These are phyloP conservation scores for Clivina fossor DNA, from an alignment of 2,888 invertebrate genomes.

Conservation along the genomic window DNA sequence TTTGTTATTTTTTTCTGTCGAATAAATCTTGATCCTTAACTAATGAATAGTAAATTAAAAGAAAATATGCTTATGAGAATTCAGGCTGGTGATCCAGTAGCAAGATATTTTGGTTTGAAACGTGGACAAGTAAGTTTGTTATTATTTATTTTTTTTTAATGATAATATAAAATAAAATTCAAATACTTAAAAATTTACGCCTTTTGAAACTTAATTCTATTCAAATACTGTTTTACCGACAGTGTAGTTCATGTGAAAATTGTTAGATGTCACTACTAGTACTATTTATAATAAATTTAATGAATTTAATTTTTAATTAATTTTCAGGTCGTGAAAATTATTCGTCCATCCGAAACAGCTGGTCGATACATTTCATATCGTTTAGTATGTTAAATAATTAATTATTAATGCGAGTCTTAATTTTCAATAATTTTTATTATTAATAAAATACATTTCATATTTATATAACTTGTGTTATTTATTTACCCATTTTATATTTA, in stretches of 20 bases:
- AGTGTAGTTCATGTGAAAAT: not conserved
- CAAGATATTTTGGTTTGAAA: constrained; percentile 97
- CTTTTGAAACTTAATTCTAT: too few relatives aligned
- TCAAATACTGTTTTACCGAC: constrained; percentile 14
- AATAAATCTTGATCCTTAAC: not conserved
- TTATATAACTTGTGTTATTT: too few relatives aligned
- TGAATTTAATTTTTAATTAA: constrained; percentile 16
- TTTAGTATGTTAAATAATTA: constrained; percentile 71
- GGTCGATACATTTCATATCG: constrained; percentile 98
- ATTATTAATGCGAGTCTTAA: not conserved
- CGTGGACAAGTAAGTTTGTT: constrained; percentile 79
- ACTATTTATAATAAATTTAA: constrained; percentile 23
- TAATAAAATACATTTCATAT: too few relatives aligned
- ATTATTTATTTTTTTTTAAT: constrained; percentile 30
- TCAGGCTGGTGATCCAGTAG: constrained; percentile 97
- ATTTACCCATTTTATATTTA: too few relatives aligned
- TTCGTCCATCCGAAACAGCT: constrained; percentile 96
- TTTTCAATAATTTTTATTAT: not conserved
- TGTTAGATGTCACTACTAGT: not conserved
- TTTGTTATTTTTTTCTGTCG: not conserved
- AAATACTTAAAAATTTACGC: constrained; percentile 14
- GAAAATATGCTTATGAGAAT: constrained; percentile 99
- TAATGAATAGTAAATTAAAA: constrained; percentile 77
- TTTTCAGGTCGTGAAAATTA: constrained; percentile 91
- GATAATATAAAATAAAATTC: constrained; percentile 2